A percentile compares a stretch with the other conserved stretches of the same genome.
These are phyloP conservation scores for Tetrapedia diversipes DNA, from an alignment of 2,888 invertebrate genomes.

Conservation along the genomic window DNA sequence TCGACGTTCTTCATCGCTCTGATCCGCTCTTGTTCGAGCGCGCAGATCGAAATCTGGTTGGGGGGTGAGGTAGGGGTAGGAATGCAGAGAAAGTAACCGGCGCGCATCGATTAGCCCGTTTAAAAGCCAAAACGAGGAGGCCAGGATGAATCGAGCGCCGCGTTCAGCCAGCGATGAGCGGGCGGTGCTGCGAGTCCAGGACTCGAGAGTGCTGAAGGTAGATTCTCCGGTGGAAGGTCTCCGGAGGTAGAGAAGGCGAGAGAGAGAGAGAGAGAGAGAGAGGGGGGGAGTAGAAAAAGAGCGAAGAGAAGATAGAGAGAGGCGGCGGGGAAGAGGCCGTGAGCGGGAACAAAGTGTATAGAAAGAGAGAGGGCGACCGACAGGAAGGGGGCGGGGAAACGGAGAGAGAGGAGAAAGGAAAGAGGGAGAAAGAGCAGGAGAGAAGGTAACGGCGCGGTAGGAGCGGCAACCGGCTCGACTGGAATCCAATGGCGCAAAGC, in stretches of 20 bases:
- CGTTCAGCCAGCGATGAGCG: slow-evolving; percentile 24
- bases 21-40: background rate
- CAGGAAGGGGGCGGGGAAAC: slow-evolving; percentile 4
- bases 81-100: slow-evolving; percentile 39
- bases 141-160: slow-evolving; percentile 18
- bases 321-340: background rate
- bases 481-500: slow-evolving; percentile 80
- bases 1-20: background rate
- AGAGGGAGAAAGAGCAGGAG: slow-evolving; percentile 56
- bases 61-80: background rate
- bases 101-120: slow-evolving; percentile 36
- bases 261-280: background rate
- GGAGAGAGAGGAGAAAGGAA: slow-evolving; percentile 27
- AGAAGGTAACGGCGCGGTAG: slow-evolving; percentile 78
- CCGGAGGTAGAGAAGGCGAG: background rate
- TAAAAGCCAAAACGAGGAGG: slow-evolving; percentile 35
- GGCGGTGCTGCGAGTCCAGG: slow-evolving; percentile 7
- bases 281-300: background rate
- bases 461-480: slow-evolving; percentile 81
- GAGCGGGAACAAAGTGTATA: background rate
- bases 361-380: background rate
- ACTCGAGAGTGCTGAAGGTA: slow-evolving; percentile 34
- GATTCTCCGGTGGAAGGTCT: slow-evolving; percentile 39
- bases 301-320: background rate
- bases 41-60: background rate